Base-by-base conservation (phyloP, 2,888 invertebrate genomes). In the Hesperia comma region DNA sequence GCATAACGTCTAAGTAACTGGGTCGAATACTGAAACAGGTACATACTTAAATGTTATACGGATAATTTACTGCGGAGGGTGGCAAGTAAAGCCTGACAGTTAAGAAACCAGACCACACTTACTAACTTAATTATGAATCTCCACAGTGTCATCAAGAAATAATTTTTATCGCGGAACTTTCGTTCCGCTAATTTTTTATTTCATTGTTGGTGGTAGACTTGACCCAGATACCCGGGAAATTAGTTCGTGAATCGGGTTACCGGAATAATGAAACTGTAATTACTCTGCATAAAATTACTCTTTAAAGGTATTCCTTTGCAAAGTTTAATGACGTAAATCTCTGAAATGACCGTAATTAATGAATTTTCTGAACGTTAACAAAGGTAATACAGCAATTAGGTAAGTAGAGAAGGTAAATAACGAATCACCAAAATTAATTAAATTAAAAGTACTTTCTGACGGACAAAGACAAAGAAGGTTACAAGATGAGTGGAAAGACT, bases 171-270 rank as follows among this genome's bases (percentile, higher is more conserved):
- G 37, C n/a, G 21, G 37, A 63, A 46, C 46, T 46, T 46, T 17
- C 43, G 32, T 54, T 60, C 40, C 68, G 57, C 70, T 67, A 69
- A 58, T 37, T 43, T 62, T 72, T 71, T 71, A 64, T 60, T 72
- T 70, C 71, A 68, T 69, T 69, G 61, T 55, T 58, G 58, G 54
- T 61, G 51, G 60, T 61, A 53, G 26, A 53, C 56, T 54, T 67
- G 70, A 72, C 72, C 71, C 37, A 71, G 55, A 63, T 66, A 68
- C 61, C 61, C 56, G 41, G 17, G 21, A 63, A 32, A 64, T 64
- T 64, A 58, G 33, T 19, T 19, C 61, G 19, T 55, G 19, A 63
- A 56, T 46, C 63, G 37, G 46, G 37, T 63, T 37, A 49, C 56
- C n/a, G 10, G 58, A 33, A 63, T 56, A 37, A 56, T 33, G 14